Evolutionary conservation across 2,113 vertebrate genomes (phyloP).

Genomic region (Prionailurus bengalensis): DNA sequence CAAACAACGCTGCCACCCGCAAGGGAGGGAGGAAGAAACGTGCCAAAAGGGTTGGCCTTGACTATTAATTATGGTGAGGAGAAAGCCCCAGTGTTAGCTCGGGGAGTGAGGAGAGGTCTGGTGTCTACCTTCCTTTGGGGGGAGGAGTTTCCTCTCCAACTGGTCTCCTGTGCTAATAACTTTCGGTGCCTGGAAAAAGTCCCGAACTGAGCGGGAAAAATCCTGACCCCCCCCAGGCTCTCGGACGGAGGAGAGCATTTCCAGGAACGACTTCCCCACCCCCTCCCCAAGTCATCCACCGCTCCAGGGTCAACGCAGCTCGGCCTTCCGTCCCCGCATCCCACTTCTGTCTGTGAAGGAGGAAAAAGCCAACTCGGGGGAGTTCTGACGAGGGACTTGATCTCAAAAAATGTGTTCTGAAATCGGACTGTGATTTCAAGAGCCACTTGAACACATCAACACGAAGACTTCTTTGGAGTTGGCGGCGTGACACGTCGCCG

Average conservation of each 20-base stretch:
- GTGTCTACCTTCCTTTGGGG: conserved; percentile 55
- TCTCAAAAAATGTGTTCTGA: background rate
- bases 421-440: background rate
- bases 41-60: conserved; percentile 71
- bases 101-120: background rate
- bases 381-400: background rate
- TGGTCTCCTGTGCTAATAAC: background rate
- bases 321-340: background rate
- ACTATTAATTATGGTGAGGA: conserved; percentile 56
- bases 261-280: background rate
- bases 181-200: conserved; percentile 21
- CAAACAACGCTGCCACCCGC: conserved; percentile 43
- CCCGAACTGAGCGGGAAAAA: background rate
- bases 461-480: background rate
- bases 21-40: conserved; percentile 54
- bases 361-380: background rate
- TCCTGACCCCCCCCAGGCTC: background rate
- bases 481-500: background rate
- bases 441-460: background rate
- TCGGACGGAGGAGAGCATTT: background rate
- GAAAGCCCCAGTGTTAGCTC: conserved; percentile 18
- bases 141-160: conserved; percentile 54
- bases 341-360: background rate
- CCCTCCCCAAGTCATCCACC: background rate
- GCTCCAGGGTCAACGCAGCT: background rate